phyloP scores from a whole-genome alignment of 2,888 invertebrate species.

The Drosophila incognita region DNA sequence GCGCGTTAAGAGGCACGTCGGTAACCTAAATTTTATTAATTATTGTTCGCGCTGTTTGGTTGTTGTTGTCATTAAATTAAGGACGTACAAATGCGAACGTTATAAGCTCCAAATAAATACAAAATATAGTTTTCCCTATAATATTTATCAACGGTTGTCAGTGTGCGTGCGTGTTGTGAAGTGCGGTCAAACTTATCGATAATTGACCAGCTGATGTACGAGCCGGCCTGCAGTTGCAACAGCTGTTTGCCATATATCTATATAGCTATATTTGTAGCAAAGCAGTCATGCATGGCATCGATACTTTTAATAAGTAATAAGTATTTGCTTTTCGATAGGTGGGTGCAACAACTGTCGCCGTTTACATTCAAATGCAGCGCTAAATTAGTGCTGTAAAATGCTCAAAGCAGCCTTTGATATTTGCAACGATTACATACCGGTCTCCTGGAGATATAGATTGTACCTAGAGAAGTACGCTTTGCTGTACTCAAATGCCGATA shows the following conservation, averaged over 20 bases:
- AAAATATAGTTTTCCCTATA: slow-evolving; percentile 18
- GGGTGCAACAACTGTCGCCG: background rate
- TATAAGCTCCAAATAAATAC: slow-evolving; percentile 15
- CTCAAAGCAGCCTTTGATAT: background rate
- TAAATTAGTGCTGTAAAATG: background rate
- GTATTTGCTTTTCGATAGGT: background rate
- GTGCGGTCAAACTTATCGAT: slow-evolving; percentile 33
- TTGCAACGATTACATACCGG: slow-evolving; percentile 41
- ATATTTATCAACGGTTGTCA: slow-evolving; percentile 9
- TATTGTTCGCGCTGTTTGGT: slow-evolving; percentile 5
- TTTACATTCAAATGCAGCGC: background rate
- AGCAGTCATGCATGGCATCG: background rate
- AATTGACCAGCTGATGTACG: slow-evolving; percentile 44
- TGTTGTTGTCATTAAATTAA: slow-evolving; percentile 23
- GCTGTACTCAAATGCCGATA: slow-evolving; percentile 73
- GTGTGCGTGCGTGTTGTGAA: slow-evolving; percentile 8
- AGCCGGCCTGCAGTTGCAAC: slow-evolving; percentile 4
- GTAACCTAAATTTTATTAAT: slow-evolving; percentile 29
- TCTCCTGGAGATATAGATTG: slow-evolving; percentile 55
- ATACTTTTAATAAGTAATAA: background rate
- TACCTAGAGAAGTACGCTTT: slow-evolving; percentile 66
- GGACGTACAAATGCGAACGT: slow-evolving; percentile 8
- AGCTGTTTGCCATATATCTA: slow-evolving; percentile 25
- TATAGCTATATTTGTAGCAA: background rate
- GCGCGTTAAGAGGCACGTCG: slow-evolving; percentile 32